These are phyloP conservation scores for Apogon hyalosoma DNA, from an alignment of 2,797 vertebrate genomes.

Conservation along the genomic window DNA sequence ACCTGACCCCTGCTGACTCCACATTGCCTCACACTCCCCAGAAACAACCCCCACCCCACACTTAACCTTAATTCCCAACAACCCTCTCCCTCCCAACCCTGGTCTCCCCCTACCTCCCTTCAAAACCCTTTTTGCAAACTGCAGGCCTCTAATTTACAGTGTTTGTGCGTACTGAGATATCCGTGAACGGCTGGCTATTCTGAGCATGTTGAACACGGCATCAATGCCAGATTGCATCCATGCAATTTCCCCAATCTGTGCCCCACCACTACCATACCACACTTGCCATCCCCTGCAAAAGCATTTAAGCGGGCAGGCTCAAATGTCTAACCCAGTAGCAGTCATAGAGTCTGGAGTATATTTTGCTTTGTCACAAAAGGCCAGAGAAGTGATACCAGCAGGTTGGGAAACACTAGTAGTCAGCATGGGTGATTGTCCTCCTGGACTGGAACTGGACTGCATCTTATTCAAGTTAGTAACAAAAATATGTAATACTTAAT, in stretches of 20 bases:
- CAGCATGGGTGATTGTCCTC: neutral
- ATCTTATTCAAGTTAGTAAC: neutral
- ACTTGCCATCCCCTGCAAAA: constrained; percentile 38
- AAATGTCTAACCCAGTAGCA: constrained; percentile 45
- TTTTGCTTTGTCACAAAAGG: constrained; percentile 61
- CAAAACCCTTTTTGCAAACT: constrained; percentile 61
- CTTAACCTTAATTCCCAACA: constrained; percentile 37
- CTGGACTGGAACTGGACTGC: constrained; percentile 1
- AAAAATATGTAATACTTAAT: neutral
- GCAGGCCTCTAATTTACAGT: constrained; percentile 76
- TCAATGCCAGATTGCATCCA: constrained; percentile 70
- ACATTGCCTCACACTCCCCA: constrained; percentile 57
- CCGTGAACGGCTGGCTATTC: constrained; percentile 77
- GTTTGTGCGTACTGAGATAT: constrained; percentile 79
- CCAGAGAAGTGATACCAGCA: constrained; percentile 12
- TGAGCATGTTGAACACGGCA: constrained; percentile 76
- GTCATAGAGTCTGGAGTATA: constrained; percentile 50
- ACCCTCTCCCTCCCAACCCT: constrained; percentile 25
- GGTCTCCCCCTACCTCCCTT: constrained; percentile 33
- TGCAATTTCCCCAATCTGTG: constrained; percentile 53
- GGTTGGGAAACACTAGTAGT: neutral
- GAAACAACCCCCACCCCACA: constrained; percentile 53
- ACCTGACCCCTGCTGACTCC: constrained; percentile 77
- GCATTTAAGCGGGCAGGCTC: constrained; percentile 49
- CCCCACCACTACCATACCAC: constrained; percentile 34